Conservation (phyloP, 2,888 invertebrate species). For the Hesperia comma region DNA sequence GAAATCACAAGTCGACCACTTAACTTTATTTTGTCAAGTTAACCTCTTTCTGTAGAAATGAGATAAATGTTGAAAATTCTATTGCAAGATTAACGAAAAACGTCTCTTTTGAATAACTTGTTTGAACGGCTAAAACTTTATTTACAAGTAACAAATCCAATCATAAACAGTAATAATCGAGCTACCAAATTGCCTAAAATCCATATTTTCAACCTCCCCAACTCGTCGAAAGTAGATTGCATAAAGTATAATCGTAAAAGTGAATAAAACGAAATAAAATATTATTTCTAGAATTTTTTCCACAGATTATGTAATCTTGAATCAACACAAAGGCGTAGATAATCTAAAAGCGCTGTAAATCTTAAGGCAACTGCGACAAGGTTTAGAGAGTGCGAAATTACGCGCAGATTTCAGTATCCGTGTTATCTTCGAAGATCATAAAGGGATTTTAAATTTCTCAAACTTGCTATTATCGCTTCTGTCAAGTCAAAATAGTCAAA, state of each 20-base stretch:
- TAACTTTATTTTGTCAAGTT: no score
- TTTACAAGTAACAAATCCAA: no score
- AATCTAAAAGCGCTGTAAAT: neutral
- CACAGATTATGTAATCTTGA: neutral
- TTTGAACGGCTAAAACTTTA: no score
- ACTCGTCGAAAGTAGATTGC: neutral
- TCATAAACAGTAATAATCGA: no score
- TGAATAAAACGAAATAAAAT: neutral
- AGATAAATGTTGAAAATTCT: no score
- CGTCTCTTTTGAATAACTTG: no score
- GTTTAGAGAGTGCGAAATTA: conserved; percentile 1
- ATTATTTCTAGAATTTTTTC: neutral
- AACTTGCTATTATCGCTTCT: neutral
- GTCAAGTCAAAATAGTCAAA: neutral
- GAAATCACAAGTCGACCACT: no score
- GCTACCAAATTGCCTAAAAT: no score
- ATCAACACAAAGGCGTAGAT: conserved; percentile 5
- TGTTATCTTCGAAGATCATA: conserved; percentile 12
- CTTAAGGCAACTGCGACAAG: neutral
- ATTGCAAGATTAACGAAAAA: no score
- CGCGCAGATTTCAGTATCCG: conserved; percentile 10
- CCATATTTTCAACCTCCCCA: no score
- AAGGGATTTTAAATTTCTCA: neutral
- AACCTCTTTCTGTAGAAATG: no score
- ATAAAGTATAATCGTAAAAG: neutral